Base-by-base conservation (phyloP, 2,113 vertebrate genomes). In the Heterotilapia buettikoferi region DNA sequence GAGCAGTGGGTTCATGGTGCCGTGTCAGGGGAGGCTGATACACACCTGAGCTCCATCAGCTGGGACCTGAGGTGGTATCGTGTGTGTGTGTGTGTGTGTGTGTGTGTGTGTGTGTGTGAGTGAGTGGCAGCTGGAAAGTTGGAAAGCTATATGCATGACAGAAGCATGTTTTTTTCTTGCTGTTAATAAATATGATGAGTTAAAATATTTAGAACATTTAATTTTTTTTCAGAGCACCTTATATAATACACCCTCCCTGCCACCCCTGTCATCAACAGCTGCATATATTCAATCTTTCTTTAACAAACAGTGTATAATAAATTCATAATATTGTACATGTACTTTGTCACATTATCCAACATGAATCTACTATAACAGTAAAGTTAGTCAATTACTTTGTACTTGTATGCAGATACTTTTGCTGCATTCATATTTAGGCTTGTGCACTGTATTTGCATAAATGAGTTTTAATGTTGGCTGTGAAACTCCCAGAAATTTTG, bases 361-460 rank as follows among this genome's bases (percentile, higher is more conserved):
- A 38, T 0, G 1, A 71, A 26, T 45, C 68, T 16, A 11, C 1
- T 2, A 45, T 18, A 45, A 10, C 21, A 45, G 2, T 73, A 26
- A 73, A 16, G 11, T 40, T 21, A 40, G 0, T 21, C 33, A 14
- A 13, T 40, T 68, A 12, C 61, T 66, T 66, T 36, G 61, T 66
- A 3, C 33, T 21, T 66, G 36, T 63, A 0, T 61, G 1, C 61
- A 36, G 6, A 36, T 12, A 36, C 6, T 3, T 63, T 36, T 36
- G 31, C 2, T 36, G 9, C 61, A 66, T 36, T 66, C 61, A 36
- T 66, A 66, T 66, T 36, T 12, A 36, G 9, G 6, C 31, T 36
- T n/a, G 10, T 36, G 59, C 2, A n/a, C 59, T 63, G 31, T 36
- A 66, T 66, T 66, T 66, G 31, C 31, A 36, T 66, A 12, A 63